A percentile compares a stretch with the other conserved stretches of the same genome.
Evolutionary conservation across 2,888 invertebrate genomes (phyloP).

Genomic region (Nematopogon swammerdamellus): DNA sequence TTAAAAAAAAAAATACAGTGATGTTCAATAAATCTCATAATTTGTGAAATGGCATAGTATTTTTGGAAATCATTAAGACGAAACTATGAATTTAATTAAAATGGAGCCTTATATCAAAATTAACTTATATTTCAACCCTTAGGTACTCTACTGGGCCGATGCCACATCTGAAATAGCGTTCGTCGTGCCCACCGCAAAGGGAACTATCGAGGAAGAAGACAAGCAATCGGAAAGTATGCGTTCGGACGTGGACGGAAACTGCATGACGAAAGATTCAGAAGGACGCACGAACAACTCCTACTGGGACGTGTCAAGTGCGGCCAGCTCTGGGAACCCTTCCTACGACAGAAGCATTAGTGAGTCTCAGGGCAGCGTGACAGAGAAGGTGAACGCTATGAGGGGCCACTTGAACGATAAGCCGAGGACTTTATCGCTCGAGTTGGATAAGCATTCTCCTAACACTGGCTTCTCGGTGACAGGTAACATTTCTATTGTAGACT

Average conservation of each 20-base stretch:
- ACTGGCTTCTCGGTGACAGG: conserved; percentile 23
- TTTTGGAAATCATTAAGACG: no score
- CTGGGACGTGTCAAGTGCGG: conserved; percentile 38
- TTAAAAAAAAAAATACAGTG: no score
- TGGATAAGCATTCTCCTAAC: conserved; percentile 60
- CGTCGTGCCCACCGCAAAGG: conserved; percentile 72
- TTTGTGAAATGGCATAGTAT: no score
- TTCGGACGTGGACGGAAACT: conserved; percentile 48
- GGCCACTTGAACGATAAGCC: conserved; percentile 48
- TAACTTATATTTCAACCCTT: no score
- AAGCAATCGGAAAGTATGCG: conserved; percentile 30
- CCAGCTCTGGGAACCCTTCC: conserved; percentile 21
- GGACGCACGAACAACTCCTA: conserved; percentile 19
- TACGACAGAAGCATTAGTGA: conserved; percentile 61
- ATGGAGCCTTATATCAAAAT: no score
- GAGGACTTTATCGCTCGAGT: conserved; percentile 67
- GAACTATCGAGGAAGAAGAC: conserved; percentile 25
- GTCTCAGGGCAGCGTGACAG: conserved; percentile 25
- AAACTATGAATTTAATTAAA: no score
- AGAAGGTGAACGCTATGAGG: neutral
- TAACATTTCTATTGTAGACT: no score
- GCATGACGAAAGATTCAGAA: conserved; percentile 18
- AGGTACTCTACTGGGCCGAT: conserved; percentile 93
- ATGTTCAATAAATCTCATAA: no score
- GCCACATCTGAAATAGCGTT: conserved; percentile 93